phyloP scores from a whole-genome alignment of 92 coral and sea anemone species.

The Virgularia gustaviana region DNA sequence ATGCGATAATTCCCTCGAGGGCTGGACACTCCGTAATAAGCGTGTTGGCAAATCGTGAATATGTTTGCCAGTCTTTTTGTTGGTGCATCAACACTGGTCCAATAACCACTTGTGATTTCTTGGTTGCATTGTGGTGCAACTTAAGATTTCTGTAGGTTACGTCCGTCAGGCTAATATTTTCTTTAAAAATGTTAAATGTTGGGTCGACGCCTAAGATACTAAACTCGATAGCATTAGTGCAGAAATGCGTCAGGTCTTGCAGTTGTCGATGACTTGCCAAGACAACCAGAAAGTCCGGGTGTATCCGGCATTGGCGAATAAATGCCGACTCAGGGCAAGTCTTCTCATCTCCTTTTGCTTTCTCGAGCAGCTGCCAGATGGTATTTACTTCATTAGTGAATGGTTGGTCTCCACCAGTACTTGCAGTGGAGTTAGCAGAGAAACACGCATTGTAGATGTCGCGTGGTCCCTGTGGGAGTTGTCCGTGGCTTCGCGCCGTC shows the following conservation, averaged over 20 bases:
- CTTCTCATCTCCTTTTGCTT: constrained; percentile 58
- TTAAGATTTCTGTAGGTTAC: constrained; percentile 51
- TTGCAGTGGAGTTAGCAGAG: constrained; percentile 5
- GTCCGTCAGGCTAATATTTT: constrained; percentile 52
- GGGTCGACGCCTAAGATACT: constrained; percentile 54
- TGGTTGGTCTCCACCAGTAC: neutral
- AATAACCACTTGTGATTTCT: no score
- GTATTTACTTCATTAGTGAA: neutral
- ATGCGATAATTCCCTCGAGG: no score
- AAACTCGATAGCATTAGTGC: constrained; percentile 52
- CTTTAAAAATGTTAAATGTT: constrained; percentile 48
- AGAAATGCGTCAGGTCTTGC: constrained; percentile 44
- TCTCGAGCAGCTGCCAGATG: constrained; percentile 51
- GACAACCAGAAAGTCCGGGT: constrained; percentile 50
- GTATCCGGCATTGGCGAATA: constrained; percentile 46
- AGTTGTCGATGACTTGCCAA: constrained; percentile 53
- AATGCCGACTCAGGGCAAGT: constrained; percentile 25
- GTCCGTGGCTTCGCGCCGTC: no score
- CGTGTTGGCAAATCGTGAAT: no score
- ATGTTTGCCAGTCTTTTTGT: no score
- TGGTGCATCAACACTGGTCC: no score
- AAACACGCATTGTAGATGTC: constrained; percentile 50
- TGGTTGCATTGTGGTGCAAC: no score
- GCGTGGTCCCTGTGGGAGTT: constrained; percentile 51
- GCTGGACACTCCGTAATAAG: no score